Evolutionary conservation across 2,888 invertebrate genomes (phyloP), one percentile per base, ranked within the genome.

Genomic region (Seira ritae): DNA sequence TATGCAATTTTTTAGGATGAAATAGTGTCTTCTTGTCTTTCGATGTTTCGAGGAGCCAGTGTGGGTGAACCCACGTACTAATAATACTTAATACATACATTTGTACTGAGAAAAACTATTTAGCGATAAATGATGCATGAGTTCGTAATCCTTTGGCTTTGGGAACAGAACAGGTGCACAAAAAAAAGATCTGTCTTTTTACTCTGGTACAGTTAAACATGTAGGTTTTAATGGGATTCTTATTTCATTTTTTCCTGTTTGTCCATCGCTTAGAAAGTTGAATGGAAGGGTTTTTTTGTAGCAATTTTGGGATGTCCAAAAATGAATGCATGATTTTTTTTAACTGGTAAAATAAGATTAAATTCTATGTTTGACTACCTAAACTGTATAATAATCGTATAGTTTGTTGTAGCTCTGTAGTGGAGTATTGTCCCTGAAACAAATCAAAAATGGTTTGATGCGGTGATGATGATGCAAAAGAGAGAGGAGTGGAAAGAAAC

Each of bases 381-480:
- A 31, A 31, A 4, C 31, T 2, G 3, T 4, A 31, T 2, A 31
- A 8, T 8, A 31, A 31, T 31, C 31, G 31, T 31, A 31, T 3
- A 50, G 17, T 50, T 50, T 15, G 12, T 50, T 50, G 2, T 50
- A 3, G 6, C 10, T 12, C 46, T 17, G 46, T 6, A 17, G 22
- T 46, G 23, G 70, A 24, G 20, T 72, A 60, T 50, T 76, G 82
- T 82, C 82, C 82, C 77, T 82, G 82, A 81, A 75, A 70, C 31
- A 24, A 75, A 72, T 77, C 82, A 50, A 82, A 82, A 82, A 82
- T 72, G 81, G 81, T 60, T 12, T n/a, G 50, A 12, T 50, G 66
- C 67, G 68, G 19, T 46, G 42, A 62, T 37, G 62, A 66, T 42
- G 15, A 55, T 71, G 69, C 8, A 31, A 31, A 31, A n/a, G 50